Percentiles rank a stretch among this genome's conserved stretches.
phyloP scores from a whole-genome alignment of 1,140 invertebrate species.

The Metopolophium dirhodum region DNA sequence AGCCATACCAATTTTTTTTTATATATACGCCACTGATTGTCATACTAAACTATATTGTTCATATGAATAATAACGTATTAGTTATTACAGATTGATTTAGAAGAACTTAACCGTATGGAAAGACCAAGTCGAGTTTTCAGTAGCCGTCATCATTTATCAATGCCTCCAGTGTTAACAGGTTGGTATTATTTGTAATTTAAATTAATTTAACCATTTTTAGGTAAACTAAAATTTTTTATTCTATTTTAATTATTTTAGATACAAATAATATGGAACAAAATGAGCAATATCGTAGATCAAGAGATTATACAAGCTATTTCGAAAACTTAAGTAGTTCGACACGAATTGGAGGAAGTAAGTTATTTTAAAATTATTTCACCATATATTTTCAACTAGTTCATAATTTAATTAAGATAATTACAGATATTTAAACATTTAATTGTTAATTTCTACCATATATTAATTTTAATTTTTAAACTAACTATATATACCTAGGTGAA shows the following conservation, averaged over 20 bases:
- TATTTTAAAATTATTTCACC: not conserved
- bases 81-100: conserved; percentile 26
- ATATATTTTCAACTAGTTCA: too few relatives aligned
- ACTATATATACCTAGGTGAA: not conserved
- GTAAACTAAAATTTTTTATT: not conserved
- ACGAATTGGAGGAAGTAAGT: conserved; percentile 31
- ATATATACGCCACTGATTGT: not conserved
- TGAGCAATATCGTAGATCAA: conserved; percentile 30
- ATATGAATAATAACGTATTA: not conserved
- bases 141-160: conserved; percentile 41
- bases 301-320: not conserved
- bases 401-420: not conserved
- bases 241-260: conserved; percentile 16
- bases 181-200: not conserved
- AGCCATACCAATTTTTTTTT: too few relatives aligned
- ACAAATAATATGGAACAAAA: conserved; percentile 30
- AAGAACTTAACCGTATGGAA: conserved; percentile 47
- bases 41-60: not conserved
- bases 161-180: conserved; percentile 15
- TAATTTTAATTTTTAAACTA: not conserved
- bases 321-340: not conserved
- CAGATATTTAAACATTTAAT: not conserved
- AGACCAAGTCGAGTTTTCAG: conserved; percentile 47
- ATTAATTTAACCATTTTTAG: not conserved
- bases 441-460: not conserved